Conservation (phyloP, 1,140 invertebrate species). For the Rhagoletis pomonella region DNA sequence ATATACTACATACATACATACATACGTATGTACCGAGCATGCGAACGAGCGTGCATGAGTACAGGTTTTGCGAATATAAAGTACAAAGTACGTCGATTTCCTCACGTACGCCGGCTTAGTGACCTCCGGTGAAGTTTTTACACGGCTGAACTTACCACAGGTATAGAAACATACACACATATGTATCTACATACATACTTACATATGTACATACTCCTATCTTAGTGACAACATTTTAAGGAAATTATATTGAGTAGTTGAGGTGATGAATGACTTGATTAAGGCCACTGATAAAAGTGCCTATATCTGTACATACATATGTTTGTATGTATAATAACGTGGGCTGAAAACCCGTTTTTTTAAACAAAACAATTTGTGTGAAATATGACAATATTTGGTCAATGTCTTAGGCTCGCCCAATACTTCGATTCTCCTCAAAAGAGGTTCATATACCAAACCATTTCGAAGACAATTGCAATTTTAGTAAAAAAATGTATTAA, state of each 20-base stretch:
- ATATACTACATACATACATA: neutral
- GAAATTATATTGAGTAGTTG: constrained; percentile 11
- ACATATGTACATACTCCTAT: neutral
- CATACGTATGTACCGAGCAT: neutral
- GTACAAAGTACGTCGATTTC: constrained; percentile 26
- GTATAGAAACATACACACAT: neutral
- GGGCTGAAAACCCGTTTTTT: too few relatives aligned
- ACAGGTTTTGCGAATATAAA: neutral
- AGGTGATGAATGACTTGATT: neutral
- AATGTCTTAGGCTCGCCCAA: too few relatives aligned
- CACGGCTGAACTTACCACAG: neutral
- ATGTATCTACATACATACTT: neutral
- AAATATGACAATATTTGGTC: too few relatives aligned
- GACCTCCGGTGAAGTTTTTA: constrained; percentile 25
- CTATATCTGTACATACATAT: neutral
- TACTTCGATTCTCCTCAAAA: too few relatives aligned
- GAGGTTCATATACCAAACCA: too few relatives aligned
- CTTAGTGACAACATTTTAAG: neutral
- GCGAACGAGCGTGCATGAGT: neutral
- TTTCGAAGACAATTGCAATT: too few relatives aligned
- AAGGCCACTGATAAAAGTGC: neutral
- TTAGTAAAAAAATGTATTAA: too few relatives aligned
- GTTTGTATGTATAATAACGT: neutral
- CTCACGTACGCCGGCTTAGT: constrained; percentile 11
- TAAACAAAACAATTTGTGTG: too few relatives aligned